Evolutionary conservation across 2,113 vertebrate genomes (phyloP).

Genomic region (Nothobranchius furzeri): DNA sequence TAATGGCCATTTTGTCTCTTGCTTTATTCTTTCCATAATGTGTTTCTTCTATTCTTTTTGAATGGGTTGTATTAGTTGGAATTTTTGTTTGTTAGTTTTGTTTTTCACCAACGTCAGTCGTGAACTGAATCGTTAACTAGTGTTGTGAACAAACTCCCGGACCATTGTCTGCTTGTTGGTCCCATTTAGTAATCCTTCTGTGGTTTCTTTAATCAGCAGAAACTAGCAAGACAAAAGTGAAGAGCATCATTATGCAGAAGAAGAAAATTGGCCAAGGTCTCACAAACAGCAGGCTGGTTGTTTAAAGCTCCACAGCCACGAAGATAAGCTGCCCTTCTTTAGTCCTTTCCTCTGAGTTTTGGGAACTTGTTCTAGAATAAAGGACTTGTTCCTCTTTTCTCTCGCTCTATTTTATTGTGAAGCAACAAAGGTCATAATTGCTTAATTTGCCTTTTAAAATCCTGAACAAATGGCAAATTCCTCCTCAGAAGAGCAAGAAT

Average conservation of each 20-base stretch:
- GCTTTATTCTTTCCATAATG: too few species aligned
- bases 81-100: background rate
- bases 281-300: too few species aligned
- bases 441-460: background rate
- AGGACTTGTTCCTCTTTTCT: too few species aligned
- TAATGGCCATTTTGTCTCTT: too few species aligned
- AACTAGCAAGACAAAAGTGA: slow-evolving; percentile 2
- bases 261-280: background rate
- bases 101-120: background rate
- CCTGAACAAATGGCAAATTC: background rate
- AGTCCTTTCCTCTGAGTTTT: too few species aligned
- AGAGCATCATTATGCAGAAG: background rate
- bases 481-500: background rate
- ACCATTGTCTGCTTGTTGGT: background rate
- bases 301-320: too few species aligned
- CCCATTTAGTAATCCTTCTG: background rate
- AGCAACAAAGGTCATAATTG: too few species aligned
- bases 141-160: background rate
- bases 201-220: background rate
- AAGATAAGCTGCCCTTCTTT: too few species aligned
- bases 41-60: too few species aligned
- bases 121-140: background rate
- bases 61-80: too few species aligned
- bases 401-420: too few species aligned
- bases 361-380: too few species aligned